Conservation (phyloP, 2,113 vertebrate species). For the Entomyzon cyanotis region DNA sequence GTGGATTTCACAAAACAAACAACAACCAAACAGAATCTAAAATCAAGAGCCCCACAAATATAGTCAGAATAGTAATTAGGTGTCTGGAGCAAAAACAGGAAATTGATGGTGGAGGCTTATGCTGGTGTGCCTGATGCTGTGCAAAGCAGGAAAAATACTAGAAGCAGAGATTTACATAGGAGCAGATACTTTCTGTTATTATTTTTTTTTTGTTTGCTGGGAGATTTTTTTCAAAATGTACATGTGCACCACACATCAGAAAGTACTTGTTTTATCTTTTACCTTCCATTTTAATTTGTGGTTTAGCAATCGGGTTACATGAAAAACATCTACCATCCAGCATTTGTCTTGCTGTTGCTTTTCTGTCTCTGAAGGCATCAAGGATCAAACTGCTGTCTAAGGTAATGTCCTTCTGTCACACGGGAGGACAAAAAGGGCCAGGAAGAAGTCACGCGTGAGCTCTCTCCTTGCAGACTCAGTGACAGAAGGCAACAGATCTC, state of each 20-base stretch:
- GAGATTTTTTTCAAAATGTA: background rate
- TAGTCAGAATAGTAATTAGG: background rate
- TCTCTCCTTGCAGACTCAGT: background rate
- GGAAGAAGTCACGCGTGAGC: background rate
- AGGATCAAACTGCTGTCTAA: background rate
- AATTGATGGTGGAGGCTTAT: background rate
- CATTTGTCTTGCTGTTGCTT: background rate
- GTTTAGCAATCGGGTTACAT: background rate
- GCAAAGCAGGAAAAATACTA: background rate
- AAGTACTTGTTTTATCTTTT: background rate
- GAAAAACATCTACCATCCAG: background rate
- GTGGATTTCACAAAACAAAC: background rate
- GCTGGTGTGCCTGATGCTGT: background rate
- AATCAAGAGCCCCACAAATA: background rate
- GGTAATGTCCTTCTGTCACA: background rate
- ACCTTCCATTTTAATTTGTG: constrained; percentile 2
- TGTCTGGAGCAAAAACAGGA: background rate
- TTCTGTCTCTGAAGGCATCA: background rate
- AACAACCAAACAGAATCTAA: background rate
- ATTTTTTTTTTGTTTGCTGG: background rate
- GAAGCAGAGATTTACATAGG: background rate
- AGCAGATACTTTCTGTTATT: background rate
- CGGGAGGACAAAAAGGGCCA: background rate
- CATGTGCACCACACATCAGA: background rate
- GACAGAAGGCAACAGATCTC: constrained; percentile 8